These are phyloP conservation scores for Reticulitermes speratus DNA, from an alignment of 1,140 invertebrate species.

Conservation along the genomic window DNA sequence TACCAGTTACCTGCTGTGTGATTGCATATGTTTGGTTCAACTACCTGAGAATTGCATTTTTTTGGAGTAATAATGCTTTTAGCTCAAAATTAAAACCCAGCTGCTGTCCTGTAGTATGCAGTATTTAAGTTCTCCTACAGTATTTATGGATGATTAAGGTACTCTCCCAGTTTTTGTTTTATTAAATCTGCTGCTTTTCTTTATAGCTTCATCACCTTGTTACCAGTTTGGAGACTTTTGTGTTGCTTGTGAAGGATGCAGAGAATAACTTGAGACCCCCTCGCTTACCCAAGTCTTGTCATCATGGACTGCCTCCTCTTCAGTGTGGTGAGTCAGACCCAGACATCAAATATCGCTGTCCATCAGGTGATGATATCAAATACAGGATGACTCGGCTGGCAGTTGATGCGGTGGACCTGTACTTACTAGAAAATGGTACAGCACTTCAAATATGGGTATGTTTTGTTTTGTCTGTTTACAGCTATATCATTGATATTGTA, in stretches of 20 bases:
- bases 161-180: too few species aligned
- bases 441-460: conserved; percentile 80
- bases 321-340: conserved; percentile 72
- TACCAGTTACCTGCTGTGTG: too few species aligned
- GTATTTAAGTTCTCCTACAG: too few species aligned
- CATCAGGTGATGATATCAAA: conserved; percentile 87
- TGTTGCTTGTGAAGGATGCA: conserved; percentile 79
- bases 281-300: conserved; percentile 74
- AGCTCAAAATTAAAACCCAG: too few species aligned
- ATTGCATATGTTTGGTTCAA: too few species aligned
- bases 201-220: conserved; percentile 76
- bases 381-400: conserved; percentile 91
- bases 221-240: conserved; percentile 83
- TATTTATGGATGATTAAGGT: too few species aligned
- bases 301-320: conserved; percentile 78
- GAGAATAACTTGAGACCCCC: conserved; percentile 87
- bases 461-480: neutral
- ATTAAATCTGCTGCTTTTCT: neutral
- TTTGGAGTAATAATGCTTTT: too few species aligned
- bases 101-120: too few species aligned
- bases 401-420: conserved; percentile 88
- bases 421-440: conserved; percentile 85
- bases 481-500: neutral
- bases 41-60: too few species aligned
- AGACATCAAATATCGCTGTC: conserved; percentile 64